Evolutionary conservation across 2,888 invertebrate genomes (phyloP).

Genomic region (Drosophila barbarae): DNA sequence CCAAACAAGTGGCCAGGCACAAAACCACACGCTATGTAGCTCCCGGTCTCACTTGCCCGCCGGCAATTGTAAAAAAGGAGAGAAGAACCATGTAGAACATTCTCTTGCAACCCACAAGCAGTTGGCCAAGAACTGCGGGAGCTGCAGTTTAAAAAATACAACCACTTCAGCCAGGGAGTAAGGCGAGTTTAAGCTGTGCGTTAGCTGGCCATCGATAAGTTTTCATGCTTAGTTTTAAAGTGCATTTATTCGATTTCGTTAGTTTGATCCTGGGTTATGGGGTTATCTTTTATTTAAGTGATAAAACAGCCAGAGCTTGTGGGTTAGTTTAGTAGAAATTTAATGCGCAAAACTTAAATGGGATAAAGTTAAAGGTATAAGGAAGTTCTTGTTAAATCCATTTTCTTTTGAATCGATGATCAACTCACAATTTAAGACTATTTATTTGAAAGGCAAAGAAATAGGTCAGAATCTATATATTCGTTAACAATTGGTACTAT

Average conservation of each 20-base stretch:
- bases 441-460: no score
- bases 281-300: background rate
- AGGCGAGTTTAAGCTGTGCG: slow-evolving; percentile 5
- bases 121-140: slow-evolving; percentile 23
- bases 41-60: slow-evolving; percentile 19
- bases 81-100: slow-evolving; percentile 18
- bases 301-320: background rate
- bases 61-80: slow-evolving; percentile 2
- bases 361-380: background rate
- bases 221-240: slow-evolving; percentile 20
- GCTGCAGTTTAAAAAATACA: slow-evolving; percentile 21
- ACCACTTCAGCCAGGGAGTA: slow-evolving; percentile 1
- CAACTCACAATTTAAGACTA: background rate
- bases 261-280: slow-evolving; percentile 8
- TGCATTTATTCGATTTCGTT: slow-evolving; percentile 7
- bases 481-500: no score
- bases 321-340: background rate
- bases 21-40: slow-evolving; percentile 22
- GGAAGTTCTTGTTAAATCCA: background rate
- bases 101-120: slow-evolving; percentile 19
- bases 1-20: slow-evolving; percentile 4
- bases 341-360: background rate
- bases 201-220: slow-evolving; percentile 20
- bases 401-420: background rate
- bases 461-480: no score